phyloP scores from a whole-genome alignment of 1,140 invertebrate species.

The Pseudobourletiella spinata region DNA sequence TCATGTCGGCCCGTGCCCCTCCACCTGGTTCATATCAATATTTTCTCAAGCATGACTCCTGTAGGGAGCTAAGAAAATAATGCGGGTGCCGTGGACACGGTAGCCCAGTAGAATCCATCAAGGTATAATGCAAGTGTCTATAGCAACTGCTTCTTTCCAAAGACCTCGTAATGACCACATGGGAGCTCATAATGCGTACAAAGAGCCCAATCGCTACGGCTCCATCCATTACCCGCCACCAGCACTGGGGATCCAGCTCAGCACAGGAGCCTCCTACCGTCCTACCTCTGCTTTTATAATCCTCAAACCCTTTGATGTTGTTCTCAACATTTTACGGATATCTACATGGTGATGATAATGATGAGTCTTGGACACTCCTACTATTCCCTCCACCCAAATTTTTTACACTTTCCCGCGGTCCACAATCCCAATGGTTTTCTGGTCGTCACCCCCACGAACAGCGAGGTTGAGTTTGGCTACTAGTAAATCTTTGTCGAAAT shows the following conservation, averaged over 20 bases:
- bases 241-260: not conserved
- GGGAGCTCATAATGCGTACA: not conserved
- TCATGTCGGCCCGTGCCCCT: too few relatives aligned
- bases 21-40: constrained; percentile 10
- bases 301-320: too few relatives aligned
- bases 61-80: not conserved
- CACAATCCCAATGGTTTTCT: too few relatives aligned
- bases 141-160: not conserved
- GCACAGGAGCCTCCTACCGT: not conserved
- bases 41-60: constrained; percentile 10
- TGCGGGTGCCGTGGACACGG: not conserved
- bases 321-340: too few relatives aligned
- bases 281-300: not conserved
- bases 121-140: not conserved
- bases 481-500: too few relatives aligned
- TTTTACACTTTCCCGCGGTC: not conserved
- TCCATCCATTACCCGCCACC: not conserved
- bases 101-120: not conserved
- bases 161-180: not conserved
- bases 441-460: too few relatives aligned
- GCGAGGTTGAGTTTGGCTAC: too few relatives aligned
- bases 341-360: too few relatives aligned
- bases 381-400: not conserved
- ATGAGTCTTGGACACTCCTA: not conserved
- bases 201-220: not conserved